Conservation (phyloP, 1,140 invertebrate genomes). For the Metopolophium dirhodum region DNA sequence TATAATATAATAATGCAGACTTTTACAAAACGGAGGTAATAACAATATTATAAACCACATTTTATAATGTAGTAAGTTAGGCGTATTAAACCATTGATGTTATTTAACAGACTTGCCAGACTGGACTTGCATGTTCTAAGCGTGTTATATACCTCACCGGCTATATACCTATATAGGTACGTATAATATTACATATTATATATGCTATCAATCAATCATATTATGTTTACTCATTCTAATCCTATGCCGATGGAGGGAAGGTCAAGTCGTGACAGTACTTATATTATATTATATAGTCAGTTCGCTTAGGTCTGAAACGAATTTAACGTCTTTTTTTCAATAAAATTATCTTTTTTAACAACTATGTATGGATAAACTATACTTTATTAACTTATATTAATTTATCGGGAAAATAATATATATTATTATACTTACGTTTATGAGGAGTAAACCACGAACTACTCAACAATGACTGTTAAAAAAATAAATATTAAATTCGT, state of each 20-base stretch:
- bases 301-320: not conserved
- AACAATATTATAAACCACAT: not conserved
- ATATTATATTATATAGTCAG: not conserved
- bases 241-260: not conserved
- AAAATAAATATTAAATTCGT: not conserved
- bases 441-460: not conserved
- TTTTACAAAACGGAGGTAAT: not conserved
- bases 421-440: not conserved
- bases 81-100: not conserved
- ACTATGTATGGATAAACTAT: not conserved
- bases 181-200: conserved; percentile 5
- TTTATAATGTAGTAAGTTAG: not conserved
- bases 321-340: not conserved
- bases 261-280: not conserved
- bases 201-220: conserved; percentile 33
- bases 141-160: not conserved
- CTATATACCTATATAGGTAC: not conserved
- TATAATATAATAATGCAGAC: not conserved
- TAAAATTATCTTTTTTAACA: not conserved
- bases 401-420: not conserved
- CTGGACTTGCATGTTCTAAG: not conserved
- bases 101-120: conserved; percentile 27
- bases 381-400: not conserved
- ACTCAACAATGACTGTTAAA: not conserved
- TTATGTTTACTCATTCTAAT: conserved; percentile 6